Conservation (phyloP, 2,888 invertebrate genomes). For the Synergus laeviventris region DNA sequence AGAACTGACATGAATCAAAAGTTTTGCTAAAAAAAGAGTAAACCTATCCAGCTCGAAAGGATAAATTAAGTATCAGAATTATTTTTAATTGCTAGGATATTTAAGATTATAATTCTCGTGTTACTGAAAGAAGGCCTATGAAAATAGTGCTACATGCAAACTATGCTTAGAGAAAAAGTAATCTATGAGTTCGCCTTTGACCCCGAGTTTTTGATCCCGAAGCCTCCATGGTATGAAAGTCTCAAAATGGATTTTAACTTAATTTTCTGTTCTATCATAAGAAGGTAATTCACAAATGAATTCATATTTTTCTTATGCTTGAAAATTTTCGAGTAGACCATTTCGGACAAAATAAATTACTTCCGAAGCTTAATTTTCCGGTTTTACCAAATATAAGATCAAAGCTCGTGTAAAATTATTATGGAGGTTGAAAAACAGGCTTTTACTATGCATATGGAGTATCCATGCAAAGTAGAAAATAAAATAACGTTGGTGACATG, state of each 20-base stretch:
- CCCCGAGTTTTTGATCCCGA: slow-evolving; percentile 30
- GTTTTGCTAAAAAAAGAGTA: neutral
- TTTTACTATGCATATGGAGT: neutral
- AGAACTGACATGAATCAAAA: neutral
- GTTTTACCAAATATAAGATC: neutral
- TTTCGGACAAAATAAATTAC: neutral
- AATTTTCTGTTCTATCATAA: neutral
- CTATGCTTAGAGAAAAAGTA: slow-evolving; percentile 20
- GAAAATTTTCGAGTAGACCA: neutral
- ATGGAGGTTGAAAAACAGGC: neutral
- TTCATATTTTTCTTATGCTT: slow-evolving; percentile 4
- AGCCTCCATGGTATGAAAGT: neutral
- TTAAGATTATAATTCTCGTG: neutral
- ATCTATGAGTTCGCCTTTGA: slow-evolving; percentile 17
- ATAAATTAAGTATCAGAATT: neutral
- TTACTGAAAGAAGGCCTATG: neutral
- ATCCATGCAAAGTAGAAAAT: neutral
- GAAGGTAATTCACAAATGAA: neutral
- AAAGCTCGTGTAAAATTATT: neutral
- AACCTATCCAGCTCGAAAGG: neutral
- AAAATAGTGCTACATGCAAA: neutral
- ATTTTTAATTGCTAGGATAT: too few relatives aligned
- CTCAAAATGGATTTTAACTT: slow-evolving; percentile 14
- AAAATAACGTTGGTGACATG: neutral
- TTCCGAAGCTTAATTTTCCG: neutral